Percentiles rank a stretch among this genome's conserved stretches.
Evolutionary conservation across 2,888 invertebrate genomes (phyloP).

Genomic region (Toxonevra muliebris): DNA sequence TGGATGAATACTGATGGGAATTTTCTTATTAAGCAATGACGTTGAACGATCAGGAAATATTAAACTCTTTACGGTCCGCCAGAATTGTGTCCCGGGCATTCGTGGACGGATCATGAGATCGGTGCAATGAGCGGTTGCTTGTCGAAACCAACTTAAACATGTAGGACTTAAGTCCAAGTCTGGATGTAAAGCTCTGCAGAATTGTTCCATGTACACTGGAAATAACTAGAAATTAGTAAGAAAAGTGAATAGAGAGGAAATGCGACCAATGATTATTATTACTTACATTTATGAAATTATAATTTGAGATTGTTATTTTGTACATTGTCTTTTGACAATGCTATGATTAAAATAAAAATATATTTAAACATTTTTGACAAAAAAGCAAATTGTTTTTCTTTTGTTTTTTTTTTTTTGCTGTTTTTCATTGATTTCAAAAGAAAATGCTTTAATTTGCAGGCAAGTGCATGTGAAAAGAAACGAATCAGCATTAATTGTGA

Average conservation of each 20-base stretch:
- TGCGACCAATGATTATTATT: background rate
- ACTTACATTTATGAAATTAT: slow-evolving; percentile 28
- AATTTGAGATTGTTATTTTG: slow-evolving; percentile 26
- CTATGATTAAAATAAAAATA: slow-evolving; percentile 5
- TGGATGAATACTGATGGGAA: slow-evolving; percentile 44
- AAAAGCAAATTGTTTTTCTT: background rate
- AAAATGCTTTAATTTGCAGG: too few relatives aligned
- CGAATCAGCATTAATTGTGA: too few relatives aligned
- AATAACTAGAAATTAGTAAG: slow-evolving; percentile 26
- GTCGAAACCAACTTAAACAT: slow-evolving; percentile 46
- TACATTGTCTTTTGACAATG: slow-evolving; percentile 33
- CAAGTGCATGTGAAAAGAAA: too few relatives aligned
- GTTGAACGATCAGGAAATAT: slow-evolving; percentile 44
- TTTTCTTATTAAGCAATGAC: slow-evolving; percentile 39
- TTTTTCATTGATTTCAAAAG: too few relatives aligned
- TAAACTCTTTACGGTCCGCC: slow-evolving; percentile 43
- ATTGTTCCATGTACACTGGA: slow-evolving; percentile 41
- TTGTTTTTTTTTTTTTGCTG: background rate
- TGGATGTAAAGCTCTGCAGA: slow-evolving; percentile 40
- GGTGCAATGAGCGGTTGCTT: slow-evolving; percentile 45
- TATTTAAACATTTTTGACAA: background rate
- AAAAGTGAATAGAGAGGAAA: background rate
- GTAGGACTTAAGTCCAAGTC: slow-evolving; percentile 37
- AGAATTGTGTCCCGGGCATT: slow-evolving; percentile 37
- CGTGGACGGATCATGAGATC: slow-evolving; percentile 25